These are phyloP conservation scores for Pachycephus smyrnensis DNA, from an alignment of 2,888 invertebrate species.

Conservation along the genomic window DNA sequence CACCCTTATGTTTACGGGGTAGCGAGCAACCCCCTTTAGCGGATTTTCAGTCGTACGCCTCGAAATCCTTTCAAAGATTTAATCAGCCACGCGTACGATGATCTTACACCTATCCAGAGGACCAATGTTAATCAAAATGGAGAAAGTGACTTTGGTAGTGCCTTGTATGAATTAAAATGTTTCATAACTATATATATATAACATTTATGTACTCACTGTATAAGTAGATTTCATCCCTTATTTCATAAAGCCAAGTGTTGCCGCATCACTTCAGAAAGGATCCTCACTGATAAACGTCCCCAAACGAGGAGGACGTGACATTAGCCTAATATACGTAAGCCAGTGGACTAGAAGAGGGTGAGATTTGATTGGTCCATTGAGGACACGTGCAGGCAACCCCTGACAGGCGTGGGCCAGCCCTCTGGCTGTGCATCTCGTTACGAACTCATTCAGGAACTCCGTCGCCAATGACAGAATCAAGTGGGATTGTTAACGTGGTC, in stretches of 20 bases:
- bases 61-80: slow-evolving; percentile 15
- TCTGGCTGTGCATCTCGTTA: slow-evolving; percentile 66
- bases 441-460: slow-evolving; percentile 64
- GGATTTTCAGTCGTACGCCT: slow-evolving; percentile 26
- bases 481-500: slow-evolving; percentile 60
- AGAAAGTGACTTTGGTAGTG: not conserved
- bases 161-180: not conserved
- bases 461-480: slow-evolving; percentile 60
- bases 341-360: slow-evolving; percentile 54
- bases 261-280: not conserved
- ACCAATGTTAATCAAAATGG: not conserved
- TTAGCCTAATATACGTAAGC: slow-evolving; percentile 47
- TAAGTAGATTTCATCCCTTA: not conserved
- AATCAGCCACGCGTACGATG: not conserved
- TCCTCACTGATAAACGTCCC: not conserved
- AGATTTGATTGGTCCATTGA: slow-evolving; percentile 68
- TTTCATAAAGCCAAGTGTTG: not conserved
- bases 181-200: not conserved
- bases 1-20: slow-evolving; percentile 24
- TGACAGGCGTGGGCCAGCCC: slow-evolving; percentile 49
- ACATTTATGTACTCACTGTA: not conserved
- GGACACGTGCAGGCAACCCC: slow-evolving; percentile 58
- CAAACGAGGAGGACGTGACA: slow-evolving; percentile 22
- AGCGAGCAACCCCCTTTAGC: slow-evolving; percentile 5
- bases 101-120: not conserved